These are phyloP conservation scores for Andricus curvator DNA, from an alignment of 2,888 invertebrate genomes.

Conservation along the genomic window DNA sequence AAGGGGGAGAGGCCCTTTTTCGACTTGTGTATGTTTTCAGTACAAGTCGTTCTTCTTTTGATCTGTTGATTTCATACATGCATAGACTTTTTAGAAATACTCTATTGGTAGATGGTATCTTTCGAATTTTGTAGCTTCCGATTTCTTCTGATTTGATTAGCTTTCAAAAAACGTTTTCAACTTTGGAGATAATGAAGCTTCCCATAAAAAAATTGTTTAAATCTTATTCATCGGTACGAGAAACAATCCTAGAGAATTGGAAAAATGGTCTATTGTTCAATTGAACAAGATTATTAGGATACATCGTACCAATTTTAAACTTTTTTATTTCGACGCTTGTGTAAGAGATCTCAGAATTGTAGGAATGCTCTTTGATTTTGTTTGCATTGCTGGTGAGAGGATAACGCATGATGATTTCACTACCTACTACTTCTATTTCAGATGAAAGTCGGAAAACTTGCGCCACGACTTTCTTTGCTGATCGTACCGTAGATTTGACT, in stretches of 20 bases:
- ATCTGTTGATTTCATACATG: not conserved
- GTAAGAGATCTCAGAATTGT: not conserved
- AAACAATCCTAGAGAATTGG: not conserved
- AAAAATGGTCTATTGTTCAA: constrained; percentile 2
- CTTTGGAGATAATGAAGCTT: not conserved
- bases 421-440: not conserved
- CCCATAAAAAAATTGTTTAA: not conserved
- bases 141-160: not conserved
- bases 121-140: not conserved
- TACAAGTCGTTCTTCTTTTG: too few relatives aligned
- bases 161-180: not conserved
- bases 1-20: too few relatives aligned
- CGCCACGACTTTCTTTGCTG: not conserved
- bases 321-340: not conserved
- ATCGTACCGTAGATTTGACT: constrained; percentile 36
- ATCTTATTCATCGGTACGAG: not conserved
- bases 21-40: too few relatives aligned
- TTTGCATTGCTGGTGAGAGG: constrained; percentile 1
- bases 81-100: not conserved
- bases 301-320: constrained; percentile 1
- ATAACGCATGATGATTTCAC: not conserved
- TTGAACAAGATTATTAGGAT: constrained; percentile 2
- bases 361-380: not conserved
- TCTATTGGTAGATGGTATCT: not conserved
- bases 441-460: not conserved